Percentiles rank a stretch among this genome's conserved stretches.
Conservation (phyloP, 1,140 invertebrate species). For the Amyelois transitella region DNA sequence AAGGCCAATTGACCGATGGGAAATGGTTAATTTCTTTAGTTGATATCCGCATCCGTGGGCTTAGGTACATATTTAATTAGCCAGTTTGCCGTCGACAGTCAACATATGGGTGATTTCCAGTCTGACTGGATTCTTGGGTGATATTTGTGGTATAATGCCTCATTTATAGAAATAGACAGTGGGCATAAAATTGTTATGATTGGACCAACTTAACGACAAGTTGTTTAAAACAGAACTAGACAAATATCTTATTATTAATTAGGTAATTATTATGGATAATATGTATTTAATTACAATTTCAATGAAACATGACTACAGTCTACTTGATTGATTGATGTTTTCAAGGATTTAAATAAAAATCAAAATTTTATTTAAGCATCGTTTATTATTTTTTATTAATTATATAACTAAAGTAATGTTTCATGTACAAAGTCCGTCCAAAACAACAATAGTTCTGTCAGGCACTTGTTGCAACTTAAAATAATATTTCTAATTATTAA, state of each 20-base stretch:
- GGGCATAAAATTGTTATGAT: not conserved
- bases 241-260: too few species aligned
- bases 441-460: not conserved
- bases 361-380: too few species aligned
- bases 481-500: not conserved
- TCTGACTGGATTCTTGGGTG: not conserved
- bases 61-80: constrained; percentile 4
- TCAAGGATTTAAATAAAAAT: too few species aligned
- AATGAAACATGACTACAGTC: too few species aligned
- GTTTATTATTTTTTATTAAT: not conserved
- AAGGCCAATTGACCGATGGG: constrained; percentile 49
- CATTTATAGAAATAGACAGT: not conserved
- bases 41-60: not conserved
- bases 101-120: not conserved
- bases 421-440: not conserved
- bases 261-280: too few species aligned
- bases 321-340: too few species aligned
- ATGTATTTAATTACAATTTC: too few species aligned
- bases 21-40: constrained; percentile 34
- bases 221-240: too few species aligned
- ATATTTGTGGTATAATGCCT: not conserved
- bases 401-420: not conserved
- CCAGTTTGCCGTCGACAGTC: not conserved
- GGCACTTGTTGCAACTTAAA: not conserved
- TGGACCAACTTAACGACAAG: not conserved